Evolutionary conservation across 1,140 invertebrate genomes (phyloP).

Genomic region (Diorhabda carinulata): DNA sequence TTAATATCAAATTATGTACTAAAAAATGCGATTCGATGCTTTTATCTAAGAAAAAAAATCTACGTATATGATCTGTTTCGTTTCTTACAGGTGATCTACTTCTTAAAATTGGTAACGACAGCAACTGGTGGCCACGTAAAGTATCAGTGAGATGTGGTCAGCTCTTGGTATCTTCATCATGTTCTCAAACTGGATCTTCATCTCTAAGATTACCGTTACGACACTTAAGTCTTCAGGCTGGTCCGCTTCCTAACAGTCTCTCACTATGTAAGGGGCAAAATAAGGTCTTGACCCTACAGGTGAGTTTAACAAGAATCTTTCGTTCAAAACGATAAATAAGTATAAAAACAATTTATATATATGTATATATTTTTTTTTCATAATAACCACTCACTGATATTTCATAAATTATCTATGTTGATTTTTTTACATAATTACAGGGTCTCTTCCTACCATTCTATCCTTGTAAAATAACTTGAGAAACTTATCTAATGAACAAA

Average conservation of each 20-base stretch:
- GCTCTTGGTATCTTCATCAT: slow-evolving; percentile 31
- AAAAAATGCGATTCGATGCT: too few species aligned
- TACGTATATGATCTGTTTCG: neutral
- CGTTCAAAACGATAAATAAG: too few species aligned
- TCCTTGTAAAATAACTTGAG: too few species aligned
- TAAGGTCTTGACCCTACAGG: slow-evolving; percentile 42
- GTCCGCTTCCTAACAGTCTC: slow-evolving; percentile 39
- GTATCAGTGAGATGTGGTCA: slow-evolving; percentile 40
- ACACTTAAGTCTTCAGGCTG: slow-evolving; percentile 42
- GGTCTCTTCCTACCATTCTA: too few species aligned
- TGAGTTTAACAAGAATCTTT: slow-evolving; percentile 19
- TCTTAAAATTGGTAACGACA: slow-evolving; percentile 38
- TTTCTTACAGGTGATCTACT: slow-evolving; percentile 42
- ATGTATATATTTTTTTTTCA: too few species aligned
- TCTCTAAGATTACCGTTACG: slow-evolving; percentile 37
- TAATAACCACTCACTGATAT: too few species aligned
- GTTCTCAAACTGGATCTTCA: slow-evolving; percentile 24
- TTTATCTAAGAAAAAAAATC: too few species aligned
- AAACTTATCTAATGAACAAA: too few species aligned
- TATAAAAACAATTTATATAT: too few species aligned
- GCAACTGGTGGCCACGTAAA: slow-evolving; percentile 37
- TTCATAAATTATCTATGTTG: too few species aligned
- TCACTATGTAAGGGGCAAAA: slow-evolving; percentile 37
- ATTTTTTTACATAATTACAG: too few species aligned
- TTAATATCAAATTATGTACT: too few species aligned